Evolutionary conservation across 1,140 invertebrate genomes (phyloP).

Genomic region (Philotrypesis tridentata): DNA sequence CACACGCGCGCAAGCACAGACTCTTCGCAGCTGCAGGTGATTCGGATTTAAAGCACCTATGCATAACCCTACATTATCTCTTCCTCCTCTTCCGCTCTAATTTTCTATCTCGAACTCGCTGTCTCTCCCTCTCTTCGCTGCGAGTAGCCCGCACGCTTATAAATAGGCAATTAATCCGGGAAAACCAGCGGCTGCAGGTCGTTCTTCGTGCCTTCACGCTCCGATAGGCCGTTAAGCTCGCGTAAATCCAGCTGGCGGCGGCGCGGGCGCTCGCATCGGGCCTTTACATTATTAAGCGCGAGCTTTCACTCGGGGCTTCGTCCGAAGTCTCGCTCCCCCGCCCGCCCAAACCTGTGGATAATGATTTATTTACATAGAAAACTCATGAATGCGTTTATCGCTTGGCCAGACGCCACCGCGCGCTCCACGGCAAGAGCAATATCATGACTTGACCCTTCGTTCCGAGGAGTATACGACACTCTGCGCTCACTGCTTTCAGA

Average conservation of each 20-base stretch:
- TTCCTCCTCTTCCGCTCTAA: neutral
- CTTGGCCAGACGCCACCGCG: neutral
- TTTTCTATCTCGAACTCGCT: neutral
- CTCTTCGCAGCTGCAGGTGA: neutral
- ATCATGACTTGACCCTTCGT: neutral
- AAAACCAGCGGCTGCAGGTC: slow-evolving; percentile 51
- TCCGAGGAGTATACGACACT: too few species aligned
- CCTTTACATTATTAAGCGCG: slow-evolving; percentile 59
- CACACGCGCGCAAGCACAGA: too few species aligned
- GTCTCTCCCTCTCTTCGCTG: neutral
- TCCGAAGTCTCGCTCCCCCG: slow-evolving; percentile 40
- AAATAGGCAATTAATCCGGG: slow-evolving; percentile 62
- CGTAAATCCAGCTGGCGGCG: slow-evolving; percentile 55
- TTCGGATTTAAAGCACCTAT: neutral
- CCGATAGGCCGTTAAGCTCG: slow-evolving; percentile 57
- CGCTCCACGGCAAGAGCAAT: neutral
- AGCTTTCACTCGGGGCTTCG: neutral
- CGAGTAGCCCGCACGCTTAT: slow-evolving; percentile 50
- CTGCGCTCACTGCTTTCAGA: neutral
- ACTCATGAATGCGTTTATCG: slow-evolving; percentile 22
- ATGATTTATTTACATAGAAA: slow-evolving; percentile 61
- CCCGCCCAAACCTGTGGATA: slow-evolving; percentile 42
- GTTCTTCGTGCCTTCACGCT: slow-evolving; percentile 41
- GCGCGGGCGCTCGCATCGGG: slow-evolving; percentile 43
- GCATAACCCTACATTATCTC: neutral